Conservation (phyloP, 2,113 vertebrate genomes). For the Platycercus adscitus region DNA sequence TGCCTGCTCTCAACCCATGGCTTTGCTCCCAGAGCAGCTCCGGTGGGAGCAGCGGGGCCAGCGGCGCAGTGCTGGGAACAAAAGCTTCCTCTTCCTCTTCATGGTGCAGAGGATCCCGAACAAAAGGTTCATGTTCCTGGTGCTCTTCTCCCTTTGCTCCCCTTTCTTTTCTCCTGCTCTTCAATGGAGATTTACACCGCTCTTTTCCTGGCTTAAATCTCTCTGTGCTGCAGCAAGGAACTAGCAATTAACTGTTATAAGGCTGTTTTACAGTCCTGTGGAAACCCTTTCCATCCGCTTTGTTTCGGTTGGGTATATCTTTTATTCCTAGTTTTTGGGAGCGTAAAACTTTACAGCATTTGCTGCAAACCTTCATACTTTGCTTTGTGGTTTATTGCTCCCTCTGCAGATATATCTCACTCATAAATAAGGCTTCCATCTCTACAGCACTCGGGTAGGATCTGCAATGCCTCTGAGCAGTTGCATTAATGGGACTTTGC, state of each 20-base stretch:
- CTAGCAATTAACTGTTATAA: constrained; percentile 60
- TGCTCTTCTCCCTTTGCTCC: not conserved
- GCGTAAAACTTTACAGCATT: constrained; percentile 77
- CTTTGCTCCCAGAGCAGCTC: not conserved
- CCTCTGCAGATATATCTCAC: constrained; percentile 67
- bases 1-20: rapidly evolving
- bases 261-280: constrained; percentile 58
- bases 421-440: constrained; percentile 70
- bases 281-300: constrained; percentile 67
- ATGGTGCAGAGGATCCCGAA: not conserved
- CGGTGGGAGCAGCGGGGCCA: not conserved
- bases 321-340: constrained; percentile 76
- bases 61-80: not conserved
- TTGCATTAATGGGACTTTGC: not conserved
- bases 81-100: not conserved
- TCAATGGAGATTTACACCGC: not conserved
- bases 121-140: not conserved
- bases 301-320: constrained; percentile 63
- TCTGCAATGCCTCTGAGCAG: not conserved
- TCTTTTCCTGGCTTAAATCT: not conserved
- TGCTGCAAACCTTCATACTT: constrained; percentile 74
- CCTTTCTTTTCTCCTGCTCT: not conserved
- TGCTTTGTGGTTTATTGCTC: constrained; percentile 70
- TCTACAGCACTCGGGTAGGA: not conserved
- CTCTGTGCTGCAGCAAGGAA: constrained; percentile 36